These are phyloP conservation scores for Melanargia galathea DNA, from an alignment of 2,888 invertebrate genomes.

Conservation along the genomic window DNA sequence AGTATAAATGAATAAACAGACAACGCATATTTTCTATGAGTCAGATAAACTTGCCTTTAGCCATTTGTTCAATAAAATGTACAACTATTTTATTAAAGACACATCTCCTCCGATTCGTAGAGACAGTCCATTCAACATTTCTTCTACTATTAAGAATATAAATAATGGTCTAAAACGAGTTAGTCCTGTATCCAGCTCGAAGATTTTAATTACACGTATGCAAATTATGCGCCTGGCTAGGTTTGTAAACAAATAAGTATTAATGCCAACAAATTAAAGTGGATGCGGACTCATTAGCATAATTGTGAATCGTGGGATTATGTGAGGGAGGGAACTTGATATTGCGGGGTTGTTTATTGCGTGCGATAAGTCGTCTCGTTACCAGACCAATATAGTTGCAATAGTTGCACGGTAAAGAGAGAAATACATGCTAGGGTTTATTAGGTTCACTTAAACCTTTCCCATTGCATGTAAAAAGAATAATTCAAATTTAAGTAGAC, in stretches of 20 bases:
- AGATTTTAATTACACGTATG: constrained; percentile 33
- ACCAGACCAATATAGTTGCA: background rate
- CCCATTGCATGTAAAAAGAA: too few relatives aligned
- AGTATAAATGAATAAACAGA: too few relatives aligned
- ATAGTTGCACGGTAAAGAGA: too few relatives aligned
- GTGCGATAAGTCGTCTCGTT: constrained; percentile 24
- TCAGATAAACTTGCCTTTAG: too few relatives aligned
- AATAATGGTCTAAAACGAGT: constrained; percentile 21
- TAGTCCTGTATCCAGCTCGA: constrained; percentile 25
- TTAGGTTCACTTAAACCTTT: too few relatives aligned
- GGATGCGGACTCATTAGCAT: constrained; percentile 32
- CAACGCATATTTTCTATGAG: too few relatives aligned
- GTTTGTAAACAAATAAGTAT: constrained; percentile 37
- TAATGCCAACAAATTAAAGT: constrained; percentile 38
- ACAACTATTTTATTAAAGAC: too few relatives aligned
- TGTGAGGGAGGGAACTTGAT: constrained; percentile 29
- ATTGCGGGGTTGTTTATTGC: constrained; percentile 12
- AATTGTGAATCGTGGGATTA: constrained; percentile 32
- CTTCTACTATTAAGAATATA: constrained; percentile 1
- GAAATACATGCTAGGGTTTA: background rate
- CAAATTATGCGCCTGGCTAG: constrained; percentile 26
- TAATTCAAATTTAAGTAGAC: too few relatives aligned
- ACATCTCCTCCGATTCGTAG: background rate
- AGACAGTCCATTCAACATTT: background rate
- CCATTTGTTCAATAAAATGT: too few relatives aligned